Percentiles rank a stretch among this genome's conserved stretches.
Evolutionary conservation across 2,113 vertebrate genomes (phyloP).

Genomic region (zebrafish (Danio rerio)): GRCz12tu NC_133196.1:46915501-46916000

Average conservation of each 20-base stretch:
- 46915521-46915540: too few relatives aligned
- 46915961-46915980: neutral
- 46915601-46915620: too few relatives aligned
- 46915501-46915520: too few relatives aligned
- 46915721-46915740: neutral
- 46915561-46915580: too few relatives aligned
- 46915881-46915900: too few relatives aligned
- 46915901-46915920: neutral
- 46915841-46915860: too few relatives aligned
- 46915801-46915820: neutral
- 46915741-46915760: neutral
- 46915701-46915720: conserved; percentile 58
- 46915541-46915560: too few relatives aligned
- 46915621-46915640: neutral
- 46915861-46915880: too few relatives aligned
- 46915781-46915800: neutral
- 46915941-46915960: neutral
- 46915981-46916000: too few relatives aligned
- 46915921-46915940: neutral
- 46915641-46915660: neutral
- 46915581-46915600: too few relatives aligned
- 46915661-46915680: conserved; percentile 55
- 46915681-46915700: conserved; percentile 71
- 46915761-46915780: neutral
- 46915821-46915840: accelerated